phyloP scores from a whole-genome alignment of 2,113 vertebrate species.

The Bucco capensis region DNA sequence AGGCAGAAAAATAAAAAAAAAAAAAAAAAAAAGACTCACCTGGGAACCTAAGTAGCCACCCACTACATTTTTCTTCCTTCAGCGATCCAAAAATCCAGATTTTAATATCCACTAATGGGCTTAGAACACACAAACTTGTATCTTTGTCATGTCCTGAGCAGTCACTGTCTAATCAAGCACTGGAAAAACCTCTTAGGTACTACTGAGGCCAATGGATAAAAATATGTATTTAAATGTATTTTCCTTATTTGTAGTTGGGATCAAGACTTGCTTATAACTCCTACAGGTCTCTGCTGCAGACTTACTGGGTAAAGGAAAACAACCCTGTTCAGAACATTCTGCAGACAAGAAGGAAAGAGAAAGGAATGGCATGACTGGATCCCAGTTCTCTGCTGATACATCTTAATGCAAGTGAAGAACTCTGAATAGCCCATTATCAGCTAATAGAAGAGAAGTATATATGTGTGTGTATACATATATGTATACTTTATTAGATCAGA shows the following conservation, averaged over 20 bases:
- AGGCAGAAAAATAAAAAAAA: neutral
- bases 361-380: neutral
- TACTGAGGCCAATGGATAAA: neutral
- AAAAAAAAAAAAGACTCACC: neutral
- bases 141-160: neutral
- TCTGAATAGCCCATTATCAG: neutral
- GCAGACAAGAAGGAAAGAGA: neutral
- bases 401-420: neutral
- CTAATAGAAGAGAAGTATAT: neutral
- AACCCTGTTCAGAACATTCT: neutral
- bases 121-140: neutral
- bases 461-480: rapidly evolving
- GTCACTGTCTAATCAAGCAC: neutral
- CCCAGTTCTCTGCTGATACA: neutral
- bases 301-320: neutral
- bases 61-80: neutral
- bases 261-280: neutral
- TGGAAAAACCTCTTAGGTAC: neutral
- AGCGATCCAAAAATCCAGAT: neutral
- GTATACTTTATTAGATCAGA: neutral
- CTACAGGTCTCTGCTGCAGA: neutral
- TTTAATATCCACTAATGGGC: neutral
- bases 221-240: neutral
- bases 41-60: neutral
- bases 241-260: neutral